Percentiles rank a stretch among this genome's conserved stretches.
phyloP scores from a whole-genome alignment of 2,113 vertebrate species.

The Diphyllodes magnificus region DNA sequence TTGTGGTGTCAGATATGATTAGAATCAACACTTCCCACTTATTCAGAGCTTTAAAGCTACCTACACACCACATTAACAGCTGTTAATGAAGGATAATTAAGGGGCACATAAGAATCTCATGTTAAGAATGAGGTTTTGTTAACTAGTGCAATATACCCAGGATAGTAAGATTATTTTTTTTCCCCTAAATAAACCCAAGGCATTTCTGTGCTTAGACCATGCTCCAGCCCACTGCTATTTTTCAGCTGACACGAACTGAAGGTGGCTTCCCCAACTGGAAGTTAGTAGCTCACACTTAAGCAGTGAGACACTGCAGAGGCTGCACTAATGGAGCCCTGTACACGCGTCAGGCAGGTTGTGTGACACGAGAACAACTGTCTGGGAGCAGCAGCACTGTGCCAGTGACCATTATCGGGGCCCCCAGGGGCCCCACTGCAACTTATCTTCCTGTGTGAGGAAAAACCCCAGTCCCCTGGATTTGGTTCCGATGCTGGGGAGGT shows the following conservation, averaged over 20 bases:
- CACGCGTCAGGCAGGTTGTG: neutral
- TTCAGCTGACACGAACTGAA: slow-evolving; percentile 20
- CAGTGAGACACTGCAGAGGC: neutral
- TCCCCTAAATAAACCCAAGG: neutral
- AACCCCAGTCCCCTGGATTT: neutral
- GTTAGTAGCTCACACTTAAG: neutral
- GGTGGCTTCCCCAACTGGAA: slow-evolving; percentile 35
- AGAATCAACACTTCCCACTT: slow-evolving; percentile 70
- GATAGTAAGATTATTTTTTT: neutral
- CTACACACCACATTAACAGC: slow-evolving; percentile 37
- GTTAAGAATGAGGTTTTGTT: neutral
- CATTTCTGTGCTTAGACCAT: neutral
- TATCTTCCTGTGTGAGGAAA: neutral
- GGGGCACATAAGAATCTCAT: neutral
- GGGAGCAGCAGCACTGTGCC: neutral
- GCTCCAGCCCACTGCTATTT: neutral
- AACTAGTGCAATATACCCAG: neutral
- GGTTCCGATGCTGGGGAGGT: neutral
- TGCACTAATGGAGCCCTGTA: neutral
- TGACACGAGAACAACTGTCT: slow-evolving; percentile 28
- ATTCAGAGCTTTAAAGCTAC: slow-evolving; percentile 54
- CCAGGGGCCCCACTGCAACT: neutral
- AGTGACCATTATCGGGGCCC: neutral
- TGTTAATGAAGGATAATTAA: slow-evolving; percentile 9
- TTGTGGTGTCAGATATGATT: slow-evolving; percentile 71